Evolutionary conservation across 2,888 invertebrate species (phyloP), one percentile per base, ranked within the genome.

Genomic region (Leptopilina drosophilae): DNA sequence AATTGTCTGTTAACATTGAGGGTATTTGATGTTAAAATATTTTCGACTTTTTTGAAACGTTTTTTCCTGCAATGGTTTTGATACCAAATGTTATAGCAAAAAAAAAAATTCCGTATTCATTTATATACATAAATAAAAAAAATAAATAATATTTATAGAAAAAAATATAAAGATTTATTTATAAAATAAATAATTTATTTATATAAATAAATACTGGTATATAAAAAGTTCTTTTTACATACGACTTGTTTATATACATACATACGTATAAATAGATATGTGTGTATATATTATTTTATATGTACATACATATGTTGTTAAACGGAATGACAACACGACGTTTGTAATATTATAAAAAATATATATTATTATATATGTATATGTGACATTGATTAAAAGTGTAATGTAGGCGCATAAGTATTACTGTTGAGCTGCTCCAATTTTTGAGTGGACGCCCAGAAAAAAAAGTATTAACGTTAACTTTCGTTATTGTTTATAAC

Each of bases 401-500:
- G 82, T 89, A 86, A 79, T 82, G 81, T 84, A 85, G 83, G 78
- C 79, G 81, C 73, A 82, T 84, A 84, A 87, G 84, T 87, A 87
- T 86, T 87, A 87, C 82, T 88, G 85, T 88, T 86, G 87, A 86
- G 83, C 83, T 86, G 86, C 83, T 87, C 86, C 83, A 86, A 83
- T 86, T 86, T 86, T 84, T 84, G 85, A 83, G 86, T 82, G 86
- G 84, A 87, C 83, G 85, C 85, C 85, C 85, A 82, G 73, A 85
- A 82, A 66, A 82, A 80, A 80, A 88, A 88, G 87, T 89, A 90
- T 90, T 89, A 89, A 89, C 85, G 85, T 88, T 85, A 87, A 87
- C 83, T 83, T 87, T 87, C 86, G 85, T 89, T 88, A 86, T 86
- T 88, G 83, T 88, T 89, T 87, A 83, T 85, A 85, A 87, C 83